phyloP scores from a whole-genome alignment of 2,888 invertebrate species.

The Eupithecia insigniata region DNA sequence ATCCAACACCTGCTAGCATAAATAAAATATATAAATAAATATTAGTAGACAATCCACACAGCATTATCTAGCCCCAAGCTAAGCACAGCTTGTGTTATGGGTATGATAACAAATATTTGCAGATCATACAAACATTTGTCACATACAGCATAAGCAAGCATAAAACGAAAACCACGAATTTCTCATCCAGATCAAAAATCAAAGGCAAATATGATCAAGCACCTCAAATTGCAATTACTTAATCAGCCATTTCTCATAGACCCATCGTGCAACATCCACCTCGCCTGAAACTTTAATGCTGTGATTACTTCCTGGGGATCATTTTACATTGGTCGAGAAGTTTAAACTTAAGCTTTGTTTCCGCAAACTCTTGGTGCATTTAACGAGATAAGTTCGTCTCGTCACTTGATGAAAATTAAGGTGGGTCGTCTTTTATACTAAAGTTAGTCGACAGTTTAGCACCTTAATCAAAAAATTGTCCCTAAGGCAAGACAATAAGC shows the following conservation, averaged over 20 bases:
- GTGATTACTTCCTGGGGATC: conserved; percentile 47
- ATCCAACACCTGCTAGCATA: too few relatives aligned
- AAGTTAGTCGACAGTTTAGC: not conserved
- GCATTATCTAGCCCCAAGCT: too few relatives aligned
- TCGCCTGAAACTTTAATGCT: conserved; percentile 28
- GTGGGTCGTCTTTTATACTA: not conserved
- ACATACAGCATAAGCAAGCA: too few relatives aligned
- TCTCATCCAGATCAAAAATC: conserved; percentile 36
- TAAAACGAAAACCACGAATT: not conserved
- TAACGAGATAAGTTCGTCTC: conserved; percentile 77
- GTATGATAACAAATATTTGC: too few relatives aligned
- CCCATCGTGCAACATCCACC: conserved; percentile 37
- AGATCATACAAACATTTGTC: too few relatives aligned
- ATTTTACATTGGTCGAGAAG: conserved; percentile 47
- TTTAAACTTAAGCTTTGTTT: conserved; percentile 61
- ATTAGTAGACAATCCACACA: too few relatives aligned
- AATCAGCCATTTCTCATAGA: conserved; percentile 51
- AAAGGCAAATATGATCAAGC: conserved; percentile 56
- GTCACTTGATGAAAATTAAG: conserved; percentile 58
- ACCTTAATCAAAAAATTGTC: too few relatives aligned
- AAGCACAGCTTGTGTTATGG: too few relatives aligned
- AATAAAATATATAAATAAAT: too few relatives aligned
- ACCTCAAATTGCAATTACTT: conserved; percentile 52
- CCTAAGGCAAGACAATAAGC: too few relatives aligned
- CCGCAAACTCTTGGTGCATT: conserved; percentile 73